Percentiles rank a stretch among this genome's conserved stretches.
Evolutionary conservation across 2,797 vertebrate genomes (phyloP).

Genomic region (Chiloscyllium punctatum): DNA sequence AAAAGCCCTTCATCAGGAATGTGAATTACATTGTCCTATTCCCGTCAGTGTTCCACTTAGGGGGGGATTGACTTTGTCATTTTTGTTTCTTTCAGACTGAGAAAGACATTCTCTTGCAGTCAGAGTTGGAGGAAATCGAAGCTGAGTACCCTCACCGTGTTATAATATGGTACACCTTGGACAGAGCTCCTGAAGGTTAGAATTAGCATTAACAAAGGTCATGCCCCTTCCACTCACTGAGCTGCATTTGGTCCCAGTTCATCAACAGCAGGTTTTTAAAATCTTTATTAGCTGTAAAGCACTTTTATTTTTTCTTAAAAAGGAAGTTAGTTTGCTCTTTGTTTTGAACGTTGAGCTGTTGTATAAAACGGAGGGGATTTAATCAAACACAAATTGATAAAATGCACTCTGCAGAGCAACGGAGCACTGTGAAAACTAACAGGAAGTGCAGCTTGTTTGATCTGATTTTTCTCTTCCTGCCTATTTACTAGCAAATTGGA

Average conservation of each 20-base stretch:
- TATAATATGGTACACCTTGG: slow-evolving; percentile 89
- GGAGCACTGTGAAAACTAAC: background rate
- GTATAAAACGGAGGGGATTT: background rate
- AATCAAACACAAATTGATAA: background rate
- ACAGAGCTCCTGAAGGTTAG: slow-evolving; percentile 76
- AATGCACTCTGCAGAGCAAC: background rate
- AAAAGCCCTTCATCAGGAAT: background rate
- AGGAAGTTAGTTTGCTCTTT: background rate
- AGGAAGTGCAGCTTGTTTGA: background rate
- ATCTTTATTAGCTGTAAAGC: background rate
- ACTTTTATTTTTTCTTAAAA: background rate
- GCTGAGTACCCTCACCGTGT: slow-evolving; percentile 70
- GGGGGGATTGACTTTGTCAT: background rate
- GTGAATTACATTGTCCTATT: background rate
- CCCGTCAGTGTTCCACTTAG: accelerated
- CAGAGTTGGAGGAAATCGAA: slow-evolving; percentile 82
- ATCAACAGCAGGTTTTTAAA: background rate
- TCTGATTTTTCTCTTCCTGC: background rate
- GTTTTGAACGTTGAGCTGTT: background rate
- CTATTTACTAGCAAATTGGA: background rate
- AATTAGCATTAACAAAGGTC: background rate
- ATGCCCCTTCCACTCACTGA: background rate
- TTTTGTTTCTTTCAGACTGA: slow-evolving; percentile 63
- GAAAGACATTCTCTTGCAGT: slow-evolving; percentile 82
- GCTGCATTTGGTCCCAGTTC: background rate